These are phyloP conservation scores for Cuculus canorus DNA, from an alignment of 2,797 vertebrate species.

Conservation along the genomic window DNA sequence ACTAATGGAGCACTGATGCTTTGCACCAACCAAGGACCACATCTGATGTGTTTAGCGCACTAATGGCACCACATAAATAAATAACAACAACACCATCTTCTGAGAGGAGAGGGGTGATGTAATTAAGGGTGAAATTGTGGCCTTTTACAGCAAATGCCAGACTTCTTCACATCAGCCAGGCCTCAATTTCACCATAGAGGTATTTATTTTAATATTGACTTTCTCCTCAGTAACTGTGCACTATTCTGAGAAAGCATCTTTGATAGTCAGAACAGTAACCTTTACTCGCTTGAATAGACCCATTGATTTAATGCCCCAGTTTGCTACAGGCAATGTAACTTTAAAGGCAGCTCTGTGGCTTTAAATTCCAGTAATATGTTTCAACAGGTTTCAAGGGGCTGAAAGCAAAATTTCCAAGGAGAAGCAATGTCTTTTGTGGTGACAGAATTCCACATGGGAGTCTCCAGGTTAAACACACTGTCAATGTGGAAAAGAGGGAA, in stretches of 20 bases:
- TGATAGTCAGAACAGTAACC: neutral
- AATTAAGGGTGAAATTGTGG: neutral
- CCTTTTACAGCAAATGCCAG: neutral
- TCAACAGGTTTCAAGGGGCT: neutral
- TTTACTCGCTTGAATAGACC: neutral
- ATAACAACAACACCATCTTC: neutral
- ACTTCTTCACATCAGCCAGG: neutral
- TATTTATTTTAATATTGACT: slow-evolving; percentile 10
- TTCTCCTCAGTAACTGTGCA: neutral
- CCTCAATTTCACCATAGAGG: neutral
- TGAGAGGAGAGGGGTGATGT: neutral
- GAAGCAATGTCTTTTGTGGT: neutral
- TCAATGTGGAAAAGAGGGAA: neutral
- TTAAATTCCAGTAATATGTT: neutral
- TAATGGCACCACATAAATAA: slow-evolving; percentile 44
- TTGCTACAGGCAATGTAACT: neutral
- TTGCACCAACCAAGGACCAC: neutral
- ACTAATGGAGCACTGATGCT: neutral
- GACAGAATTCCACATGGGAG: neutral
- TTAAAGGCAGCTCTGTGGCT: neutral
- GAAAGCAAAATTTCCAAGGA: neutral
- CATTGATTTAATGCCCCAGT: neutral
- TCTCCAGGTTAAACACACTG: neutral
- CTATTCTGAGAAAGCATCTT: neutral
- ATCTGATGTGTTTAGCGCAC: neutral